Evolutionary conservation across 2,888 invertebrate species (phyloP), one percentile per base, ranked within the genome.

Genomic region (Allolobophora icterica): DNA sequence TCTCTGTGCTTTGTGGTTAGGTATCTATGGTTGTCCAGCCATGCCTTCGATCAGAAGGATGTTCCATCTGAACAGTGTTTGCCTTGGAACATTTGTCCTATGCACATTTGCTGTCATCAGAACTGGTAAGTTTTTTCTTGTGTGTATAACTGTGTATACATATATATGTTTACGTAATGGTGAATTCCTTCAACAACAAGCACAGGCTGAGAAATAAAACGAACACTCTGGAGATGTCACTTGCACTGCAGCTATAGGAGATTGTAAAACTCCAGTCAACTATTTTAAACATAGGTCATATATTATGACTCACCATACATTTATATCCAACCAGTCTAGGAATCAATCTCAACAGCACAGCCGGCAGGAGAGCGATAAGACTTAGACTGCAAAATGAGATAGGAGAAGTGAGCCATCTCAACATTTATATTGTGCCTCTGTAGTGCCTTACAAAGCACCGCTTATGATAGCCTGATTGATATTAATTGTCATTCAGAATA

Each of bases 91-190:
- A 71, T n/a, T n/a, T 87, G 24, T 87, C 87, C 19, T 87, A 87
- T 87, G 87, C 87, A 87, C 87, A 87, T 34, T 87, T 87, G 38
- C 87, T 24, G 0, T 87, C 38, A 35, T 87, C 87, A 87, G 87
- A 87, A 38, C 38, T 87, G 87, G 87, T 87, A 35, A 87, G 87
- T 87, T 71, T n/a, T 1, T n/a, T 71, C 30, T 8, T 71, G 24
- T 30, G 5, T 58, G 30, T n/a, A n/a, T n/a, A n/a, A 58, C 15
- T 71, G 3, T n/a, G 1, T 71, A 71, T 24, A n/a, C n/a, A n/a
- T 1, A n/a, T 71, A n/a, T 71, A n/a, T 71, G 5, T 71, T 71
- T 52, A 52, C 24, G 24, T 52, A 24, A 52, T 42, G 42, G 42
- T 42, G 42, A 42, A 5, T 42, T 15, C 1, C 42, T 42, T 42